phyloP scores from a whole-genome alignment of 2,888 invertebrate species.

The Noctua fimbriata region DNA sequence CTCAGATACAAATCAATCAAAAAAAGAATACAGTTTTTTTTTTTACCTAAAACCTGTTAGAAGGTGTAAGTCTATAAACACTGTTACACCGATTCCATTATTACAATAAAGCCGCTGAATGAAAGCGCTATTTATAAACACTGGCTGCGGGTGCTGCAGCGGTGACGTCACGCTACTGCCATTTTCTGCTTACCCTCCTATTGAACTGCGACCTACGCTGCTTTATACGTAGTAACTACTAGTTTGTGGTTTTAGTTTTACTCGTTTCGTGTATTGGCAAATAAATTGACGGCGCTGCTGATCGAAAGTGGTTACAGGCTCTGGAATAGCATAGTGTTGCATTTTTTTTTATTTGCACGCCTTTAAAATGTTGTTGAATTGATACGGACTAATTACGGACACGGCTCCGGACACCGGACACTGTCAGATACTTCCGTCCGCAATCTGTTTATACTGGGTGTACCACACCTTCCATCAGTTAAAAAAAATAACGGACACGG shows the following conservation, averaged over 20 bases:
- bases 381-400: neutral
- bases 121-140: slow-evolving; percentile 28
- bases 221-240: slow-evolving; percentile 1
- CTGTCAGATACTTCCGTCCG: neutral
- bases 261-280: neutral
- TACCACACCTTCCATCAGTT: neutral
- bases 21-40: neutral
- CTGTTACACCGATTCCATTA: neutral
- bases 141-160: slow-evolving; percentile 1
- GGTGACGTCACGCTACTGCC: slow-evolving; percentile 31
- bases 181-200: slow-evolving; percentile 23
- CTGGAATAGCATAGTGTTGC: neutral
- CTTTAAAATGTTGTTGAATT: neutral
- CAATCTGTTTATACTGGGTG: neutral
- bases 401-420: neutral
- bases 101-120: slow-evolving; percentile 18
- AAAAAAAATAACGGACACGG: neutral
- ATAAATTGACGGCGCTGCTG: neutral
- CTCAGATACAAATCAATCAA: neutral
- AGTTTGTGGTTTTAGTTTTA: neutral
- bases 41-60: neutral
- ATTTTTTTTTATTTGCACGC: neutral
- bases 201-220: slow-evolving; percentile 10
- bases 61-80: neutral
- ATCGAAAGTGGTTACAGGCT: neutral